Percentiles rank a stretch among this genome's conserved stretches.
Conservation (phyloP, 2,113 vertebrate species). For the Theristicus caerulescens region DNA sequence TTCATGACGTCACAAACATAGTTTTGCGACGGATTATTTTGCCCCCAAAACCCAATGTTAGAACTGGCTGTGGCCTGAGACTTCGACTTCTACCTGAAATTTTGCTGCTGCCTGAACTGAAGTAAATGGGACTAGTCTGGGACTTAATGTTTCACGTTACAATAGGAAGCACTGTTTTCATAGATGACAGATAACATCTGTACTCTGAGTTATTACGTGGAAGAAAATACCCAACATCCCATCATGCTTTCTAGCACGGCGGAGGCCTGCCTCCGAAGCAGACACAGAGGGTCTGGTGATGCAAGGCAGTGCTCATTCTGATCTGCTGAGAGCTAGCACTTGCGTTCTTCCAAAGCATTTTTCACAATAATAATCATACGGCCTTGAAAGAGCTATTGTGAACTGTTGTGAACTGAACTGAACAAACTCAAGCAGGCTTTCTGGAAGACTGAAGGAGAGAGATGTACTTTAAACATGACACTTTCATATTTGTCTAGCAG, state of each 20-base stretch:
- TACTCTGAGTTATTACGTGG: not conserved
- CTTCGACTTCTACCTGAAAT: not conserved
- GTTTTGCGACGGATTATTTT: constrained; percentile 8
- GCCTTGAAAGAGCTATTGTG: not conserved
- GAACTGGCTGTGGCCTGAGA: not conserved
- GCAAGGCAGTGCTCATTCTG: fast-evolving
- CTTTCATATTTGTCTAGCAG: not conserved
- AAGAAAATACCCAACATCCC: not conserved
- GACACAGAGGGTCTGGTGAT: not conserved
- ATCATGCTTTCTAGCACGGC: not conserved
- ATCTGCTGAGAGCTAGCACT: not conserved
- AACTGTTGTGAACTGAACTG: not conserved
- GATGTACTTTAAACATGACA: not conserved
- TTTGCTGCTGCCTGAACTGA: not conserved
- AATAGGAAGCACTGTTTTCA: not conserved
- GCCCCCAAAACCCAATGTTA: not conserved
- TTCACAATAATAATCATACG: not conserved
- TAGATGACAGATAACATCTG: not conserved
- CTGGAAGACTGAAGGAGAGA: not conserved
- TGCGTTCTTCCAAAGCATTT: not conserved
- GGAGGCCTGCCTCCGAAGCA: not conserved
- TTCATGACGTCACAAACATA: not conserved
- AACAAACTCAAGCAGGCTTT: not conserved
- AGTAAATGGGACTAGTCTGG: not conserved
- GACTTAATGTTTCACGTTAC: not conserved